Evolutionary conservation across 2,113 vertebrate genomes (phyloP).

Genomic region (Alosa alosa): DNA sequence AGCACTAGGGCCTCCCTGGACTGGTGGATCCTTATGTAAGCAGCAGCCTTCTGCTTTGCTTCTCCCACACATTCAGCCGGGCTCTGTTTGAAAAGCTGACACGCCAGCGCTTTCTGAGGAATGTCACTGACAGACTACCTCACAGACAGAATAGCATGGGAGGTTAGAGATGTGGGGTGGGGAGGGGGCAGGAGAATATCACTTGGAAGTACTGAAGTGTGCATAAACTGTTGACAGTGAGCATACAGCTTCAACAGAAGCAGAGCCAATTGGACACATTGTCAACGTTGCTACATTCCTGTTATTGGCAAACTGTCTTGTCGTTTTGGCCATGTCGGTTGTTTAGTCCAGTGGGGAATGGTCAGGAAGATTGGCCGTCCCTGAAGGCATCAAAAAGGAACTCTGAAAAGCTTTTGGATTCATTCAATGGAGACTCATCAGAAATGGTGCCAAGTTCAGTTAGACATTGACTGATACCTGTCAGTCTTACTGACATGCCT

Average conservation of each 20-base stretch:
- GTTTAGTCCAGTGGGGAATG: neutral
- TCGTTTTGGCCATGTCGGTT: neutral
- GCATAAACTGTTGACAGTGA: neutral
- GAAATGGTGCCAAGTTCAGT: neutral
- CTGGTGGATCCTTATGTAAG: conserved; percentile 29
- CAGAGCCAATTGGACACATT: neutral
- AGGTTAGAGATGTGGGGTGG: neutral
- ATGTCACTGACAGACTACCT: conserved; percentile 21
- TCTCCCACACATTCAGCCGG: conserved; percentile 34
- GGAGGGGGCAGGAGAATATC: neutral
- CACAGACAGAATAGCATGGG: neutral
- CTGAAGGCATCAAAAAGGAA: neutral
- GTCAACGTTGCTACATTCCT: neutral
- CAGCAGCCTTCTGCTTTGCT: conserved; percentile 13
- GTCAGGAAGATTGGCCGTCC: neutral
- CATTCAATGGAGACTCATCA: neutral
- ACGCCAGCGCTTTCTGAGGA: conserved; percentile 21
- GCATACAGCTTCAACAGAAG: neutral
- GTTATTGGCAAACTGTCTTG: neutral
- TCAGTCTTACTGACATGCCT: neutral
- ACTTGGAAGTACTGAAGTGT: neutral
- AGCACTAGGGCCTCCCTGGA: conserved; percentile 3
- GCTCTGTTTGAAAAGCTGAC: conserved; percentile 36
- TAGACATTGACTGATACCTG: neutral
- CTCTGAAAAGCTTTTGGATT: too few species aligned